phyloP scores from a whole-genome alignment of 2,888 invertebrate species.

The Conops quadrifasciatus region DNA sequence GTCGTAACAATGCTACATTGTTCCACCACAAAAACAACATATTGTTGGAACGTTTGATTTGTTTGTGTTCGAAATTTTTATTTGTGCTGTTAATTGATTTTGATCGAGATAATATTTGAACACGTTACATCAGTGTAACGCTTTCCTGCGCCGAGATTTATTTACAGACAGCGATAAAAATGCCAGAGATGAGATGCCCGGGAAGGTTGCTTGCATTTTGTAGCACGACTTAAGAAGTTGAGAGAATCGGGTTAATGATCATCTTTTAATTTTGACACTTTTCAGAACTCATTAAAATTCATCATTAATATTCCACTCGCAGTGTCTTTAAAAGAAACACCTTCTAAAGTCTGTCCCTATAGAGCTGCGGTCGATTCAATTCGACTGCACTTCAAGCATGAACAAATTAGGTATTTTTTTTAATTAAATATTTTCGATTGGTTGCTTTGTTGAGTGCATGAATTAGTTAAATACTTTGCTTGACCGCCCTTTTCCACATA shows the following conservation, averaged over 20 bases:
- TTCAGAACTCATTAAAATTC: background rate
- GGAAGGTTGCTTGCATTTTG: constrained; percentile 1
- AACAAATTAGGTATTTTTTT: background rate
- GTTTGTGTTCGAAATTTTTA: too few relatives aligned
- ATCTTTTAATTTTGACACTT: constrained; percentile 13
- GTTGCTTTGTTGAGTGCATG: background rate
- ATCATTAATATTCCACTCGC: background rate
- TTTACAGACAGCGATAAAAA: too few relatives aligned
- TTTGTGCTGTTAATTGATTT: constrained; percentile 31
- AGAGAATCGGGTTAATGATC: constrained; percentile 15
- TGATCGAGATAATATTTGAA: constrained; percentile 17
- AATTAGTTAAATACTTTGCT: constrained; percentile 2
- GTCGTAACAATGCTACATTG: background rate
- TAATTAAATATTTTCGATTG: background rate
- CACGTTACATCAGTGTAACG: constrained; percentile 3
- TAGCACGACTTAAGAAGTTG: background rate
- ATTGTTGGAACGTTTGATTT: background rate
- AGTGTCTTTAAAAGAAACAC: too few relatives aligned
- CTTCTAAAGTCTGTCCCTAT: too few relatives aligned
- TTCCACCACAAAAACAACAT: background rate
- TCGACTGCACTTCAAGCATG: background rate
- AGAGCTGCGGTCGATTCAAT: background rate
- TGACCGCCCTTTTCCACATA: background rate
- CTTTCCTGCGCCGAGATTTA: background rate
- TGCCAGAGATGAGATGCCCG: background rate